A percentile compares a stretch with the other conserved stretches of the same genome.
These are phyloP conservation scores for Chondrilla cf. caribensis DNA, from an alignment of 37 sponge, comb jelly and placozoan species.

Conservation along the genomic window DNA sequence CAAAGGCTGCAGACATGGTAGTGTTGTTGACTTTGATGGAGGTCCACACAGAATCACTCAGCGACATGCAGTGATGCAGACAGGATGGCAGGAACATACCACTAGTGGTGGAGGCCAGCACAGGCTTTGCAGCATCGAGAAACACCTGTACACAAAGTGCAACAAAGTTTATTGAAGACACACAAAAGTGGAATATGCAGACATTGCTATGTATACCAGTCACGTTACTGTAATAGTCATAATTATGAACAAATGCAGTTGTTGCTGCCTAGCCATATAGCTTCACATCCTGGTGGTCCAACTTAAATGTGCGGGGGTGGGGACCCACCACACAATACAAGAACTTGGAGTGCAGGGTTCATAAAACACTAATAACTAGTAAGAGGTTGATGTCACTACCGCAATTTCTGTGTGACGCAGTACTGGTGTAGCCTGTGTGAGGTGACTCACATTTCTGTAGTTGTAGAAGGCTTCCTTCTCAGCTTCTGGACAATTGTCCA, in stretches of 20 bases:
- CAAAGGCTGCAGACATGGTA: slow-evolving; percentile 55
- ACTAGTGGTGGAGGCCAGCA: slow-evolving; percentile 42
- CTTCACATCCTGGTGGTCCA: too few species aligned
- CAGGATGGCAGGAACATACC: slow-evolving; percentile 73
- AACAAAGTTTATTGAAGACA: background rate
- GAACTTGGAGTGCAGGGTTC: too few species aligned
- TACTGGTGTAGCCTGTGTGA: too few species aligned
- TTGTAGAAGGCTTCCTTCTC: slow-evolving; percentile 43
- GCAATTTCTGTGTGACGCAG: too few species aligned
- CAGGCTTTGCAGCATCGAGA: slow-evolving; percentile 16
- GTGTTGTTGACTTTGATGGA: slow-evolving; percentile 24
- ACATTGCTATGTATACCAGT: too few species aligned
- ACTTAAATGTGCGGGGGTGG: too few species aligned
- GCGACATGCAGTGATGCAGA: slow-evolving; percentile 70
- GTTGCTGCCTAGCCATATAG: too few species aligned
- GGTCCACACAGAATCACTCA: slow-evolving; percentile 51
- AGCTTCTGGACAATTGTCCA: slow-evolving; percentile 34
- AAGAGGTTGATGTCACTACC: background rate
- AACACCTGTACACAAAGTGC: slow-evolving; percentile 13
- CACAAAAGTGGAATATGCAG: too few species aligned
- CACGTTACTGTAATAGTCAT: too few species aligned
- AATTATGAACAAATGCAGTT: too few species aligned
- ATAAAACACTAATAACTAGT: background rate
- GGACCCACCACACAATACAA: too few species aligned
- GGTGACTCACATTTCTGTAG: slow-evolving; percentile 44